Conservation (phyloP, 2,113 vertebrate species). For the Andinoacara biseriatus region DNA sequence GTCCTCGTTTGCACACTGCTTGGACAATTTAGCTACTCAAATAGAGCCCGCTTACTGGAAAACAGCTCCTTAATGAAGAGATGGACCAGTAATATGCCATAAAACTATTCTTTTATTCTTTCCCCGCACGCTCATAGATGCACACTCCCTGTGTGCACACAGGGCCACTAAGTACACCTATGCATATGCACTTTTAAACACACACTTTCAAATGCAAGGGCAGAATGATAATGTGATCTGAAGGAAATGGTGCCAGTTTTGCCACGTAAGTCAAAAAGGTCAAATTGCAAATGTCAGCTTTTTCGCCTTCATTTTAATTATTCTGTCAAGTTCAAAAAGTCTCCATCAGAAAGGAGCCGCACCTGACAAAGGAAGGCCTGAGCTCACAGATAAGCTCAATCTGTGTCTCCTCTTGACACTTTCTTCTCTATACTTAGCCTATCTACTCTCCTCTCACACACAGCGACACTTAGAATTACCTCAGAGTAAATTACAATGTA, state of each 20-base stretch:
- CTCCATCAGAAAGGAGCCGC: slow-evolving; percentile 64
- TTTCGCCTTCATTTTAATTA: slow-evolving; percentile 76
- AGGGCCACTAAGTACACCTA: slow-evolving; percentile 22
- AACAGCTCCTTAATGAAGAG: slow-evolving; percentile 79
- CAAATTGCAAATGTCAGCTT: slow-evolving; percentile 80
- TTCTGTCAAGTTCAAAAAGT: slow-evolving; percentile 82
- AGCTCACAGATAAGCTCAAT: slow-evolving; percentile 78
- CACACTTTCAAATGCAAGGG: slow-evolving; percentile 16
- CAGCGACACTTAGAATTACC: slow-evolving; percentile 50
- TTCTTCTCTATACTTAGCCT: slow-evolving; percentile 52
- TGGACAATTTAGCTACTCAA: slow-evolving; percentile 82
- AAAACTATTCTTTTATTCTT: slow-evolving; percentile 71
- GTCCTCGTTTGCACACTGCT: slow-evolving; percentile 68
- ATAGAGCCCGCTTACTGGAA: slow-evolving; percentile 73
- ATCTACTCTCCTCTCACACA: slow-evolving; percentile 48
- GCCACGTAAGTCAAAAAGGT: slow-evolving; percentile 77
- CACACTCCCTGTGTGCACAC: slow-evolving; percentile 19
- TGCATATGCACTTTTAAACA: slow-evolving; percentile 23
- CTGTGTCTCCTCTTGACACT: slow-evolving; percentile 72
- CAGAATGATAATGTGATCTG: slow-evolving; percentile 51
- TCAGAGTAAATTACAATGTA: slow-evolving; percentile 67
- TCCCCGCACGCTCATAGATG: slow-evolving; percentile 35
- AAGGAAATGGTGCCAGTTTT: slow-evolving; percentile 64
- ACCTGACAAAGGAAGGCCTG: slow-evolving; percentile 72
- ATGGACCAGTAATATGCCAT: slow-evolving; percentile 74